Conservation (phyloP, 2,888 invertebrate genomes). For the Anorthoa munda region DNA sequence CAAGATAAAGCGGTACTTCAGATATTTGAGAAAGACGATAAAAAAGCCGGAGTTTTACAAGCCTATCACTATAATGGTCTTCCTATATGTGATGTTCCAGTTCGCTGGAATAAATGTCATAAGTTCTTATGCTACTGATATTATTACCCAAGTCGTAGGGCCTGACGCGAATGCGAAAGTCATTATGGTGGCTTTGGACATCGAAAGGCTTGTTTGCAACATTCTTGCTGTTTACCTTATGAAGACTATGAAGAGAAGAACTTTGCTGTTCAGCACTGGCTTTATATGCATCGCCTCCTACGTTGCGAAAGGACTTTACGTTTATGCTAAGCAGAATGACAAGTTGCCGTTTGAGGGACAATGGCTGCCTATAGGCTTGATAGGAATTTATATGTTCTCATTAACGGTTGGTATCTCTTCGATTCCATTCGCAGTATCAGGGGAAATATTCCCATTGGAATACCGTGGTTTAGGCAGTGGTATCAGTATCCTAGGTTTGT, state of each 20-base stretch:
- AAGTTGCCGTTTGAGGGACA: slow-evolving; percentile 80
- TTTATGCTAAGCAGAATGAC: slow-evolving; percentile 80
- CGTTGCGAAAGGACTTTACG: slow-evolving; percentile 87
- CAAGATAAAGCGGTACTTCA: slow-evolving; percentile 72
- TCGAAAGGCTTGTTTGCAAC: slow-evolving; percentile 92
- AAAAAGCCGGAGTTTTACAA: slow-evolving; percentile 90
- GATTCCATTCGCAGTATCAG: slow-evolving; percentile 93
- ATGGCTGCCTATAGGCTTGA: slow-evolving; percentile 87
- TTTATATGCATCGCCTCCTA: slow-evolving; percentile 91
- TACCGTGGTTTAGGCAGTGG: slow-evolving; percentile 93
- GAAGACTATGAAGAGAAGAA: slow-evolving; percentile 91
- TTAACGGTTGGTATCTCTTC: slow-evolving; percentile 92
- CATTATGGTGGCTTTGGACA: slow-evolving; percentile 92
- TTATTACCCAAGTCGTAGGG: slow-evolving; percentile 91
- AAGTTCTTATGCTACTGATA: slow-evolving; percentile 93
- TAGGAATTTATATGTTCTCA: slow-evolving; percentile 91
- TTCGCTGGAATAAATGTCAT: slow-evolving; percentile 93
- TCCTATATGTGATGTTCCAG: slow-evolving; percentile 92
- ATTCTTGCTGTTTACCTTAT: slow-evolving; percentile 91
- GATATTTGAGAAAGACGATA: slow-evolving; percentile 76
- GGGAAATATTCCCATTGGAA: slow-evolving; percentile 93
- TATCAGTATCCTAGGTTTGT: slow-evolving; percentile 91
- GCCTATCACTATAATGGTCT: slow-evolving; percentile 91
- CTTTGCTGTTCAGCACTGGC: slow-evolving; percentile 91
- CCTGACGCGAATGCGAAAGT: slow-evolving; percentile 91